Evolutionary conservation across 2,797 vertebrate genomes (phyloP).

Genomic region (Saxicola maurus): DNA sequence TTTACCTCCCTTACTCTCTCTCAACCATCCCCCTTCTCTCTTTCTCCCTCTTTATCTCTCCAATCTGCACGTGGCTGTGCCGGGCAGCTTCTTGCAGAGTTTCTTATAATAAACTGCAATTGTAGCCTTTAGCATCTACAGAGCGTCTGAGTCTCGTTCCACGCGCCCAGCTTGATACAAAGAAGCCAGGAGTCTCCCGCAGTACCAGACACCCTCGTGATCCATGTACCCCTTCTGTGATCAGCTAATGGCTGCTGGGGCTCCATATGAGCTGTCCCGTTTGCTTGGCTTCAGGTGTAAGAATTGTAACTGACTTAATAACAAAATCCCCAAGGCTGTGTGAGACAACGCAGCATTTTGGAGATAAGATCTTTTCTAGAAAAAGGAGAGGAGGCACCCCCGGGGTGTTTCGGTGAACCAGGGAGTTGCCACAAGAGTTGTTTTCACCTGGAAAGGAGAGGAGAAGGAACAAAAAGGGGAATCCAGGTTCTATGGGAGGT

Average conservation of each 20-base stretch:
- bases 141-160: too few relatives aligned
- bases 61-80: too few relatives aligned
- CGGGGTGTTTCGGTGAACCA: fast-evolving
- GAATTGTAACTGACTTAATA: neutral
- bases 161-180: too few relatives aligned
- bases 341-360: neutral
- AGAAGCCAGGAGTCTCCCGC: too few relatives aligned
- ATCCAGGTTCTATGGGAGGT: neutral
- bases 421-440: neutral
- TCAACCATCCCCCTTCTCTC: too few relatives aligned
- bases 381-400: neutral
- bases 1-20: too few relatives aligned
- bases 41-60: too few relatives aligned
- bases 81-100: too few relatives aligned
- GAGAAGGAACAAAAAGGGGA: neutral
- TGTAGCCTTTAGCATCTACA: too few relatives aligned
- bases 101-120: too few relatives aligned
- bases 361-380: neutral
- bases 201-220: neutral
- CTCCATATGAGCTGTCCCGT: neutral
- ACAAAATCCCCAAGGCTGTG: neutral
- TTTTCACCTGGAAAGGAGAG: neutral
- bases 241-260: neutral
- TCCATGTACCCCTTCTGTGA: neutral
- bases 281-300: neutral